Evolutionary conservation across 2,113 vertebrate genomes (phyloP), one percentile per base, ranked within the genome.

Genomic region (Rhabdomys dilectus): DNA sequence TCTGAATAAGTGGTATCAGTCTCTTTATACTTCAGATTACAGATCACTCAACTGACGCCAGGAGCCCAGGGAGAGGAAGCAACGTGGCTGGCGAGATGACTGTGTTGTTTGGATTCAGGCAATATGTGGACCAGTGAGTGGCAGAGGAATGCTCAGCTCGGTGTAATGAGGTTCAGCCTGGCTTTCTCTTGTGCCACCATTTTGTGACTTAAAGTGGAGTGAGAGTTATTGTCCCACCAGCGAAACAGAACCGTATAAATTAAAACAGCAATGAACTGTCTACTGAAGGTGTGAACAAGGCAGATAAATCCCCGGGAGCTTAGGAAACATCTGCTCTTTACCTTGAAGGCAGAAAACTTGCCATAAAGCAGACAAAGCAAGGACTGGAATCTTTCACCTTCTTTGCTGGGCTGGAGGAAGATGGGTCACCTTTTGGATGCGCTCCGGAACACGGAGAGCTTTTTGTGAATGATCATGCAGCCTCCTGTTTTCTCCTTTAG

Each of bases 251-350:
- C 19, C 21, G 21, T 88, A 96, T 97, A 97, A 98, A 98, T 97
- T 96, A 93, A 96, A 98, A 68, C 91, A 92, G 76, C 89, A 95
- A 93, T 93, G 97, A 98, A 96, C 98, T 98, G 96, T 97, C 96
- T 98, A 97, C 96, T 88, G 96, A 97, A 98, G 97, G 97, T 97
- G 98, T 97, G 98, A 98, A 98, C 97, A 98, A 94, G 16, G 3
- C 96, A 17, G 97, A 98, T 26, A 53, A 95, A 97, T 98, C 98
- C 97, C 98, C 97, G 68, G 93, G 97, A 98, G 96, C 91, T 94
- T 96, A 97, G 91, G 96, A 98, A 98, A 98, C 98, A 97, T 98
- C 98, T 98, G 98, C 96, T 98, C 97, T 84, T 96, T 96, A n/a
- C 98, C 97, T 97, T 21, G 64, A 89, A 98, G 98, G 94, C 97